Conservation (phyloP, 2,888 invertebrate genomes). For the Laothoe populi region DNA sequence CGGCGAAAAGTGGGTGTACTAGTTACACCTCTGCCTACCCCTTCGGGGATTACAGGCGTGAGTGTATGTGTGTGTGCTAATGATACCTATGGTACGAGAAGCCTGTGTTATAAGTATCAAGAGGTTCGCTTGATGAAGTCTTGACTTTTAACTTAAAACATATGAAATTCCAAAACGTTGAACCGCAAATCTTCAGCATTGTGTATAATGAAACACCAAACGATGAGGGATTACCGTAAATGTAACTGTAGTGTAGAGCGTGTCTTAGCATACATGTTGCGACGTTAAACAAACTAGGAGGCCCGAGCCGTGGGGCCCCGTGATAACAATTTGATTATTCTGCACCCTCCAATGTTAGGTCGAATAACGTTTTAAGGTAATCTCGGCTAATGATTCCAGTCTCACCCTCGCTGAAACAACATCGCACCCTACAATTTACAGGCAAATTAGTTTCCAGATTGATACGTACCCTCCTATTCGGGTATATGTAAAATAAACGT, state of each 20-base stretch:
- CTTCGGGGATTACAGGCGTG: too few relatives aligned
- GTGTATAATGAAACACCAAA: not conserved
- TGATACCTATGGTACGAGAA: too few relatives aligned
- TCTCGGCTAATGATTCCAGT: conserved; percentile 61
- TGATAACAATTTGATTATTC: conserved; percentile 73
- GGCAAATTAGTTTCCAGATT: conserved; percentile 59
- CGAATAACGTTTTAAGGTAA: conserved; percentile 55
- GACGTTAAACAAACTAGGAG: conserved; percentile 52
- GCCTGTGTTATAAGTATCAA: too few relatives aligned
- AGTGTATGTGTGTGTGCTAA: too few relatives aligned
- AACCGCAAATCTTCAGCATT: not conserved
- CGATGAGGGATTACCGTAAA: not conserved
- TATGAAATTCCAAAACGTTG: not conserved
- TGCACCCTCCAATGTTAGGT: conserved; percentile 47
- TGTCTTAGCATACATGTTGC: conserved; percentile 58
- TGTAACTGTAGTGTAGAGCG: conserved; percentile 38
- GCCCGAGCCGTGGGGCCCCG: conserved; percentile 52
- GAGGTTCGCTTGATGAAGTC: too few relatives aligned
- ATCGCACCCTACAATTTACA: conserved; percentile 61
- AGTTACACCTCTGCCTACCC: too few relatives aligned
- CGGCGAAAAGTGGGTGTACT: too few relatives aligned
- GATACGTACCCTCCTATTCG: conserved; percentile 39
- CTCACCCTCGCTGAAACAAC: conserved; percentile 60
- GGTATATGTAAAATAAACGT: conserved; percentile 31
- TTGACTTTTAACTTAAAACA: not conserved